Conservation (phyloP, 2,797 vertebrate genomes). For the Rousettus madagascariensis region DNA sequence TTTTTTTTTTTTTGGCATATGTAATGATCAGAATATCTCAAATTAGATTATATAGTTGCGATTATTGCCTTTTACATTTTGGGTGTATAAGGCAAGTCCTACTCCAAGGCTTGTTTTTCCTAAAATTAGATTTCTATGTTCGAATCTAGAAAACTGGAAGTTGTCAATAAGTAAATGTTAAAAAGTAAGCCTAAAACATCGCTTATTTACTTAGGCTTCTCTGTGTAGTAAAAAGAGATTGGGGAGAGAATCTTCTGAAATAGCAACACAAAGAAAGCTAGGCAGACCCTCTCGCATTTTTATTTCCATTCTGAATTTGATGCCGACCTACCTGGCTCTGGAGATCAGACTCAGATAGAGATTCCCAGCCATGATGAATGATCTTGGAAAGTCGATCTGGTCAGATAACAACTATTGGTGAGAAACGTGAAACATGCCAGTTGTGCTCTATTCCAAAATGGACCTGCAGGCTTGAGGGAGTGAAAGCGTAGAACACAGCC, state of each 20-base stretch:
- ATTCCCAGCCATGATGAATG: background rate
- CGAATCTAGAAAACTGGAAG: background rate
- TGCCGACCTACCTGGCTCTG: background rate
- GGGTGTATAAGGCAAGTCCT: background rate
- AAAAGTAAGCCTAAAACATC: background rate
- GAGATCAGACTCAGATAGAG: background rate
- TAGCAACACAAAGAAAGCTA: background rate
- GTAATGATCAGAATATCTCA: background rate
- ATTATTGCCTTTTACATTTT: background rate
- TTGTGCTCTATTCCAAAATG: background rate
- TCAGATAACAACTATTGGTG: background rate
- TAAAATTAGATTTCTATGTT: constrained; percentile 15
- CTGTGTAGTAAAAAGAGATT: background rate
- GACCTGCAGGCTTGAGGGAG: background rate
- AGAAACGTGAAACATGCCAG: background rate
- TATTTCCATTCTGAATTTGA: background rate
- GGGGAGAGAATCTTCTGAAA: background rate
- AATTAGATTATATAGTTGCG: background rate
- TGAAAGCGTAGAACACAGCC: background rate
- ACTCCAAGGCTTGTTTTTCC: background rate
- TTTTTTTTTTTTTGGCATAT: background rate
- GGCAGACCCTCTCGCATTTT: background rate
- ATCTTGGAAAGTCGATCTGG: background rate
- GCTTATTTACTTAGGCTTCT: background rate
- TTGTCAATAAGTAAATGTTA: background rate